A percentile compares a stretch with the other conserved stretches of the same genome.
These are phyloP conservation scores for Chelon labrosus DNA, from an alignment of 2,797 vertebrate genomes.

Conservation along the genomic window DNA sequence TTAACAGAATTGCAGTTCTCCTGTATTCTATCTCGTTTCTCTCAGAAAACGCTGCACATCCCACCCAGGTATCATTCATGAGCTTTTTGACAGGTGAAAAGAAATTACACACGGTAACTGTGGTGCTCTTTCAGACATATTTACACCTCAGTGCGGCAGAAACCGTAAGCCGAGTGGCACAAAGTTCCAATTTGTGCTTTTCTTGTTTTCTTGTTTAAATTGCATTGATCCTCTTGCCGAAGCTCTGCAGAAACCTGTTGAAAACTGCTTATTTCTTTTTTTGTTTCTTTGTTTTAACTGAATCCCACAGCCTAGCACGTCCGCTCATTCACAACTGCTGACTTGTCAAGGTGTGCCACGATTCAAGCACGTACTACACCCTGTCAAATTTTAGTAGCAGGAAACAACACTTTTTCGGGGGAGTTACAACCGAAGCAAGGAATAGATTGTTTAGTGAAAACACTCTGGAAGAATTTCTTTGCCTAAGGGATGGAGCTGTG, in stretches of 20 bases:
- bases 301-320: neutral
- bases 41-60: conserved; percentile 21
- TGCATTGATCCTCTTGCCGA: neutral
- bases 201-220: neutral
- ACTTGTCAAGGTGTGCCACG: conserved; percentile 46
- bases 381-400: conserved; percentile 60
- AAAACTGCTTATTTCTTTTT: neutral
- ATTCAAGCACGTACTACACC: conserved; percentile 63
- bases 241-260: neutral
- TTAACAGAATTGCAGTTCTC: conserved; percentile 26
- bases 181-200: neutral
- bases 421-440: conserved; percentile 72
- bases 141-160: neutral
- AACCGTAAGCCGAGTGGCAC: neutral
- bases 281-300: no score
- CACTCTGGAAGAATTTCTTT: conserved; percentile 65
- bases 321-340: conserved; percentile 20
- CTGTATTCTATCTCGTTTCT: conserved; percentile 15
- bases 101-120: neutral
- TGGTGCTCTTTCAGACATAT: neutral
- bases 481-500: conserved; percentile 70
- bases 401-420: conserved; percentile 51
- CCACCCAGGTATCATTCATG: conserved; percentile 5
- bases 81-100: conserved; percentile 23
- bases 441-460: conserved; percentile 78